Conservation (phyloP, 2,797 vertebrate species). For the Zenarchopterus dispar region DNA sequence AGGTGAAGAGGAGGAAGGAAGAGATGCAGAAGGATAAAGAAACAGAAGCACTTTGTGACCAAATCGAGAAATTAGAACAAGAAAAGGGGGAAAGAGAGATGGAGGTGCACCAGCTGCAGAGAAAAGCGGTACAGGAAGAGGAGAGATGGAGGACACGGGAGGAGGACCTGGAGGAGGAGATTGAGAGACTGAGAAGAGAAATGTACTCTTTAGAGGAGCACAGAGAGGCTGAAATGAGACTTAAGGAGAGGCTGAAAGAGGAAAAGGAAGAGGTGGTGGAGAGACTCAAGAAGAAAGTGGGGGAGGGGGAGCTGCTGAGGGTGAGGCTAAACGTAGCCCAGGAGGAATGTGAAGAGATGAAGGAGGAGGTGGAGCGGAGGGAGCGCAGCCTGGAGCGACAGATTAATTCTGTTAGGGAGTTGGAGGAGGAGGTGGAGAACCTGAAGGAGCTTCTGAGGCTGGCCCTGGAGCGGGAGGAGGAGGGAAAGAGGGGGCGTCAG, state of each 20-base stretch:
- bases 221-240: conserved; percentile 36
- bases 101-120: conserved; percentile 17
- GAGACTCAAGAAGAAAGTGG: conserved; percentile 54
- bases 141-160: conserved; percentile 35
- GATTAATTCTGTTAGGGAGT: conserved; percentile 57
- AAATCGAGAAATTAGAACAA: conserved; percentile 35
- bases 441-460: conserved; percentile 60
- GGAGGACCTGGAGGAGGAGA: conserved; percentile 62
- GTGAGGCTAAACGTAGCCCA: conserved; percentile 66
- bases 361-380: conserved; percentile 44
- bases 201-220: conserved; percentile 28
- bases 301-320: conserved; percentile 46
- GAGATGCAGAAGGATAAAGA: conserved; percentile 29
- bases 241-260: conserved; percentile 28
- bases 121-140: conserved; percentile 20
- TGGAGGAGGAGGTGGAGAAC: conserved; percentile 66
- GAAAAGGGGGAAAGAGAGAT: conserved; percentile 47
- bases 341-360: conserved; percentile 67
- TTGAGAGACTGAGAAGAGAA: conserved; percentile 27
- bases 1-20: conserved; percentile 37
- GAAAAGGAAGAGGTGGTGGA: conserved; percentile 20
- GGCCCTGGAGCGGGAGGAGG: conserved; percentile 27
- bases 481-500: conserved; percentile 32
- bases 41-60: conserved; percentile 26
- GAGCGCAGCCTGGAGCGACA: conserved; percentile 75